Base-by-base conservation (phyloP, 1,140 invertebrate genomes). In the Lordiphosa mommai region DNA sequence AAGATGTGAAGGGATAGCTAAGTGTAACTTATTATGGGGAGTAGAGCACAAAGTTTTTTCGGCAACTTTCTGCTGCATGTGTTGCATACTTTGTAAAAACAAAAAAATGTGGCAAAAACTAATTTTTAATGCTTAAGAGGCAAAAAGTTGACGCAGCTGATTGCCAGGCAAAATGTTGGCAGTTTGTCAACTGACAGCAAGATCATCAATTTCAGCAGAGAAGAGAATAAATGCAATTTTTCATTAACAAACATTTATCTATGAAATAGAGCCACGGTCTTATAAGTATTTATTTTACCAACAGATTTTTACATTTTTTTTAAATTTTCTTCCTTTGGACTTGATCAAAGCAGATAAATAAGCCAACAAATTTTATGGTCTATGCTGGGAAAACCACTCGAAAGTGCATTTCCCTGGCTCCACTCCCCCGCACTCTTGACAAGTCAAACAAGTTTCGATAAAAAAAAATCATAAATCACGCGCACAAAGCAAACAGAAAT, bases 61-160 rank as follows among this genome's bases (percentile, higher is more conserved):
- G 30, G 63, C 47, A 76, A 67, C 61, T 76, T 76, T 70, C 72
- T 66, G 67, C 33, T 71, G 72, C 72, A 76, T 77, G 66, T 76
- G 72, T 67, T 56, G 72, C 66, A 61, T 51, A 48, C 44, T 61
- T 71, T 76, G 14, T 76, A 20, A 23, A 46, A 50, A 57, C 17
- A 52, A 63, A 71, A 43, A 36, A 47, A n/a, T n/a, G n/a, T n/a
- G n/a, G n/a, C n/a, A n/a, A n/a, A n/a, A 74, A 74, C 71, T 52
- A 74, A 74, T 74, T 74, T 72, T 74, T 64, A 74, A 69, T 74
- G 64, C 29, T 36, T 33, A 27, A 16, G 0, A 27, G 65, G n/a
- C n/a, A 23, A 16, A 30, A 65, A 29, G 3, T 60, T 49, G 36
- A 6, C 5, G 17, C 9, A 36, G 16, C 44, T 30, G 64, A 67